phyloP scores from a whole-genome alignment of 2,113 vertebrate genomes.

The Limnothrissa miodon region DNA sequence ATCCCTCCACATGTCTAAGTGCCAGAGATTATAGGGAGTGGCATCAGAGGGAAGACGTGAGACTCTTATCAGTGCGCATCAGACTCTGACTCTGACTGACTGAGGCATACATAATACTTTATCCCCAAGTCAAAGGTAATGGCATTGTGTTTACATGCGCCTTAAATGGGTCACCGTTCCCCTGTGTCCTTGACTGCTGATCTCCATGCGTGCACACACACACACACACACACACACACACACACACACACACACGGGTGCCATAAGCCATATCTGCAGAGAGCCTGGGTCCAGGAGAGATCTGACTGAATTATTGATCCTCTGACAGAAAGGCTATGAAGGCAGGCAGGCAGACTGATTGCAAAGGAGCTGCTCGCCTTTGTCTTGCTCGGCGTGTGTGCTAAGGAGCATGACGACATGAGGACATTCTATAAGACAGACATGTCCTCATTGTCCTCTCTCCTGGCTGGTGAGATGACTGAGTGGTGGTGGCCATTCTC shows the following conservation, averaged over 20 bases:
- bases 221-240: conserved; percentile 37
- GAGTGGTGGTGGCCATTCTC: not conserved
- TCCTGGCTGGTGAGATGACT: too few relatives aligned
- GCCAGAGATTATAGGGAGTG: not conserved
- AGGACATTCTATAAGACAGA: not conserved
- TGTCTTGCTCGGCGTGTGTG: not conserved
- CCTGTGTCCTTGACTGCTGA: conserved; percentile 38
- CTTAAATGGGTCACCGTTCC: conserved; percentile 5
- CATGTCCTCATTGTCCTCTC: not conserved
- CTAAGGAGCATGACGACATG: not conserved
- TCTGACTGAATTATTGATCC: conserved; percentile 71
- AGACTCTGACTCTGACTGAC: conserved; percentile 27
- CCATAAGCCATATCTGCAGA: conserved; percentile 37
- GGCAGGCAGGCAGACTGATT: not conserved
- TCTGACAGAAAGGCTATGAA: conserved; percentile 14
- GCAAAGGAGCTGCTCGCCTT: not conserved
- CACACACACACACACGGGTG: conserved; percentile 31
- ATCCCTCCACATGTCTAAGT: not conserved
- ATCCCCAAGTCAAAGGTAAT: conserved; percentile 34
- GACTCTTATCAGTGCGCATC: conserved; percentile 30
- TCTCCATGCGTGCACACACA: conserved; percentile 27
- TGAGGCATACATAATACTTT: not conserved
- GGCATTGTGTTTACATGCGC: conserved; percentile 5
- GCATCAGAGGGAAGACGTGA: not conserved
- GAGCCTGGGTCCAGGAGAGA: conserved; percentile 44